Evolutionary conservation across 2,888 invertebrate genomes (phyloP), one percentile per base, ranked within the genome.

Genomic region (Sussaba pulchella): DNA sequence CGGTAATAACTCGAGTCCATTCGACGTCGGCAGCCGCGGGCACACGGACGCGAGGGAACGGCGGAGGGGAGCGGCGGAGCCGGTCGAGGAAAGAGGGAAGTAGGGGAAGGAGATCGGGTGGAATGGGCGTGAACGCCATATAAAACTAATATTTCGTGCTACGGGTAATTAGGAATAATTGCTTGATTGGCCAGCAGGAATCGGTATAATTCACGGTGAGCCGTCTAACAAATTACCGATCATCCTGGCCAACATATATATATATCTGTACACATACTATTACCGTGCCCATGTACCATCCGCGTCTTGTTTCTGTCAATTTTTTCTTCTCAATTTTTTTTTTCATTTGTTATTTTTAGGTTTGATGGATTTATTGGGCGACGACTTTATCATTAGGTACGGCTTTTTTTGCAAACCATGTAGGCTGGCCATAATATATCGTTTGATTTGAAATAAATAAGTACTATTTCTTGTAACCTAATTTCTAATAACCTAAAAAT

Each of bases 121-220:
- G 73, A 70, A 81, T 81, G 81, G 81, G 81, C 77, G 81, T 81
- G 72, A 81, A 77, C 81, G 57, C 50, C 69, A 77, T 77, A 81
- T 81, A 81, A 81, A 81, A 81, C 77, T 85, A 86, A 87, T 88
- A 87, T 88, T 89, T 86, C 83, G 83, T 85, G 83, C 84, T 85
- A 88, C 84, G 86, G 86, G 84, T 88, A 88, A 89, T 89, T 89
- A 87, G 83, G 84, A 86, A 86, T 88, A 89, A 90, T 90, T 89
- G 87, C 84, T 87, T 86, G 87, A 88, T 88, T 87, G 88, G 80
- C 39, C 73, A 82, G 84, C 84, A 78, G 83, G 82, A 84, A 89
- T 87, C 87, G 87, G 85, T 86, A 87, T 88, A 89, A 89, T 89
- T 89, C 87, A 88, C 85, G 83, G 79, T 81, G 81, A 82, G 82